Conservation (phyloP, 2,888 invertebrate species). For the Drosophila nr. medialis region DNA sequence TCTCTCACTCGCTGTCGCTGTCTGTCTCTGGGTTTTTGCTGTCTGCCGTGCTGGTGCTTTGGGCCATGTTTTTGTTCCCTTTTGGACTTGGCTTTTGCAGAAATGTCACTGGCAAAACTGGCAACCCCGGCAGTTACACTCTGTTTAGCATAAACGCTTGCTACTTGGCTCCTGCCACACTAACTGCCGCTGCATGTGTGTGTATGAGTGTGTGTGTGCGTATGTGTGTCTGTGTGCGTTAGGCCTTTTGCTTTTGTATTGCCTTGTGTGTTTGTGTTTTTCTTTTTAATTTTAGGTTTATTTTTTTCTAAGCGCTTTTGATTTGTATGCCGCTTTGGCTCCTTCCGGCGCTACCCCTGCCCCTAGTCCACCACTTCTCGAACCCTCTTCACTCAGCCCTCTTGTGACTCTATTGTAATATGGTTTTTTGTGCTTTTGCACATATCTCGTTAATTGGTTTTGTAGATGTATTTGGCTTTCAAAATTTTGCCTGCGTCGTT, state of each 20-base stretch:
- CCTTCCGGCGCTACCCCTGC: constrained; percentile 20
- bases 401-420: constrained; percentile 24
- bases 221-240: constrained; percentile 30
- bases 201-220: constrained; percentile 7
- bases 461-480: constrained; percentile 49
- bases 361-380: too few species aligned
- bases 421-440: constrained; percentile 41
- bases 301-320: constrained; percentile 70
- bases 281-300: constrained; percentile 69
- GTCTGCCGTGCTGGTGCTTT: constrained; percentile 39
- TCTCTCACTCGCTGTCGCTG: constrained; percentile 6
- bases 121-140: constrained; percentile 81
- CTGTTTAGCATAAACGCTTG: constrained; percentile 81
- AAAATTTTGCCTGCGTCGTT: constrained; percentile 49
- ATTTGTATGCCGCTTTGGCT: constrained; percentile 63
- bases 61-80: constrained; percentile 56
- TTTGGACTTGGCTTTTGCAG: constrained; percentile 73
- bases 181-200: not conserved
- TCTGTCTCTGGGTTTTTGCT: constrained; percentile 2
- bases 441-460: constrained; percentile 79
- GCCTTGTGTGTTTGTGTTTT: constrained; percentile 39
- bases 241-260: constrained; percentile 60
- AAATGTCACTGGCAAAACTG: constrained; percentile 76
- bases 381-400: not conserved
- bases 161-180: constrained; percentile 74